These are phyloP conservation scores for Dryoscopus gambensis DNA, from an alignment of 2,113 vertebrate genomes.

Conservation along the genomic window DNA sequence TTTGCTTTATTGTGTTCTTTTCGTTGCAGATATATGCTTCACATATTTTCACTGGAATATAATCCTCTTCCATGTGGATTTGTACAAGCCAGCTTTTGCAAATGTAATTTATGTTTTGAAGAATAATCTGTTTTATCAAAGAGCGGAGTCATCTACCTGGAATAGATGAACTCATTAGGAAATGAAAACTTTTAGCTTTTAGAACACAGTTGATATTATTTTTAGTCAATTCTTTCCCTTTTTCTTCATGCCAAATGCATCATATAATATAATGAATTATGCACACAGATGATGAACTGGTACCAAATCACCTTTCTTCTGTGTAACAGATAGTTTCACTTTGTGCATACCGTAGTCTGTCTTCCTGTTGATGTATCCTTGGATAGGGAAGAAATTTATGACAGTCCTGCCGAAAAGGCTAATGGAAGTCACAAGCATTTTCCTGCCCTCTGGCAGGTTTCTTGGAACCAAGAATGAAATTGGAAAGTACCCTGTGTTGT, in stretches of 20 bases:
- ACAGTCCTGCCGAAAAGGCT: conserved; percentile 19
- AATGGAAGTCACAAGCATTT: conserved; percentile 46
- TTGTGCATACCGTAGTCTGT: not conserved
- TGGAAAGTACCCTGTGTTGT: not conserved
- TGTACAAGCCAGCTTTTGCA: not conserved
- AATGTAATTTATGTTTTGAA: conserved; percentile 50
- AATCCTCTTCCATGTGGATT: conserved; percentile 28
- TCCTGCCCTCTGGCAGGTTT: conserved; percentile 19
- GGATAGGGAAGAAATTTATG: conserved; percentile 42
- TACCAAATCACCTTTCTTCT: conserved; percentile 6
- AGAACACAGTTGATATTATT: not conserved
- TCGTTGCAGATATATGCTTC: not conserved
- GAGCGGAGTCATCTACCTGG: not conserved
- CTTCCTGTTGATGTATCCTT: not conserved
- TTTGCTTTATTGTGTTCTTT: conserved; percentile 18
- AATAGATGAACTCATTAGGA: conserved; percentile 41
- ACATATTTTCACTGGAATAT: not conserved
- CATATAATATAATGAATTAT: conserved; percentile 17
- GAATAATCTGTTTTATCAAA: conserved; percentile 34
- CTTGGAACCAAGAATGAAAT: conserved; percentile 1
- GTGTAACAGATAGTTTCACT: conserved; percentile 25
- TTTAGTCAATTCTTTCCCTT: not conserved
- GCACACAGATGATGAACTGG: not conserved
- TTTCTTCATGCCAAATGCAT: not conserved
- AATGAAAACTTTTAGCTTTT: conserved; percentile 34